A percentile compares a stretch with the other conserved stretches of the same genome.
These are phyloP conservation scores for Lithophane socia DNA, from an alignment of 2,888 invertebrate species.

Conservation along the genomic window DNA sequence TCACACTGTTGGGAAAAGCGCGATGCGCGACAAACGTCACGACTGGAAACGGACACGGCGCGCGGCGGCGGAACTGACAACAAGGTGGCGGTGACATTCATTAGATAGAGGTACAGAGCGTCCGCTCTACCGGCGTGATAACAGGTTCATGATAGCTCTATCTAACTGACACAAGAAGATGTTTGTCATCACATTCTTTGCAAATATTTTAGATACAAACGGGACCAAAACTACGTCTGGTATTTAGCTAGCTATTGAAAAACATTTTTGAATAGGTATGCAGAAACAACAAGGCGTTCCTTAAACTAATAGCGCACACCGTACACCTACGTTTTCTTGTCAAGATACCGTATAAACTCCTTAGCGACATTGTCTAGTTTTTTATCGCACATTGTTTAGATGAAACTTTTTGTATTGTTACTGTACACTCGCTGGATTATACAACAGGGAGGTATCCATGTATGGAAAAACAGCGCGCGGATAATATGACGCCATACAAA, in stretches of 20 bases:
- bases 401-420: background rate
- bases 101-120: background rate
- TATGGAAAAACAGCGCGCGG: conserved; percentile 1
- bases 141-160: background rate
- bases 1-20: background rate
- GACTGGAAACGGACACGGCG: background rate
- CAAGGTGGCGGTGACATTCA: background rate
- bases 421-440: background rate
- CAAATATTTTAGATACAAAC: background rate
- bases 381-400: background rate
- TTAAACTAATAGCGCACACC: too few relatives aligned
- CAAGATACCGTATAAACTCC: background rate
- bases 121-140: background rate
- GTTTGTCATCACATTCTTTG: background rate
- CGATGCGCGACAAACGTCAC: background rate
- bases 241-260: background rate
- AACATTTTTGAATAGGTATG: background rate
- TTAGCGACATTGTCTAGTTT: background rate
- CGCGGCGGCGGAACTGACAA: background rate
- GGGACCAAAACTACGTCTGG: too few relatives aligned
- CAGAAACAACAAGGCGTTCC: background rate
- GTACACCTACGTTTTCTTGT: background rate
- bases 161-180: background rate
- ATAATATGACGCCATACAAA: conserved; percentile 13
- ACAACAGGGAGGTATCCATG: background rate